phyloP scores from a whole-genome alignment of 2,888 invertebrate genomes.

The Drosophila percnosoma region DNA sequence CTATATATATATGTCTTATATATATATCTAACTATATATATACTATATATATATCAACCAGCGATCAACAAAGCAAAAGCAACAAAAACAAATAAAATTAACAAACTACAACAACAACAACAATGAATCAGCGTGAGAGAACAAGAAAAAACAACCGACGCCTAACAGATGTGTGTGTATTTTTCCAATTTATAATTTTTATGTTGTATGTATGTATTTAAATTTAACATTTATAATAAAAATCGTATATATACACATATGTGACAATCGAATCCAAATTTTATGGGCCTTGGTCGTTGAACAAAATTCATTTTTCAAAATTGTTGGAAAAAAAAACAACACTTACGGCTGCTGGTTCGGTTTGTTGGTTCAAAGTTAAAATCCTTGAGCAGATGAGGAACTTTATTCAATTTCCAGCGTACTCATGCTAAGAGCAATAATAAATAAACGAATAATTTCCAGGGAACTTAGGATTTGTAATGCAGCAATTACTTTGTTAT shows the following conservation, averaged over 20 bases:
- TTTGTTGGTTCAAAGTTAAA: neutral
- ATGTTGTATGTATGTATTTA: conserved; percentile 82
- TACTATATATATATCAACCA: conserved; percentile 40
- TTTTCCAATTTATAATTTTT: conserved; percentile 77
- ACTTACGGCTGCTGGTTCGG: neutral
- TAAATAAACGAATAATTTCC: no score
- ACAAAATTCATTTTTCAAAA: neutral
- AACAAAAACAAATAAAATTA: conserved; percentile 34
- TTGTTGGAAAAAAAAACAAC: neutral
- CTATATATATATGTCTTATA: conserved; percentile 8
- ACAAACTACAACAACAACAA: conserved; percentile 11
- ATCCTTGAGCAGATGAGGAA: neutral
- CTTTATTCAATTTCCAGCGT: neutral
- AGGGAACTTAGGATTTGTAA: conserved; percentile 14
- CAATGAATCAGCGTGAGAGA: conserved; percentile 30
- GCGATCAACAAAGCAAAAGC: conserved; percentile 53
- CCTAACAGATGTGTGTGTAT: conserved; percentile 62
- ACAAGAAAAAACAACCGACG: conserved; percentile 26
- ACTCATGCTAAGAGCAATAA: no score
- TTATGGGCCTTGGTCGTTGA: neutral
- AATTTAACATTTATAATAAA: conserved; percentile 80
- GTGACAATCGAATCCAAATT: conserved; percentile 36
- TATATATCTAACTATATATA: conserved; percentile 29
- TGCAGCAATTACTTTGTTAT: neutral
- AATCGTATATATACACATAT: conserved; percentile 68